Percentiles rank a stretch among this genome's conserved stretches.
Conservation (phyloP, 2,797 vertebrate species). For the Chelmon rostratus region DNA sequence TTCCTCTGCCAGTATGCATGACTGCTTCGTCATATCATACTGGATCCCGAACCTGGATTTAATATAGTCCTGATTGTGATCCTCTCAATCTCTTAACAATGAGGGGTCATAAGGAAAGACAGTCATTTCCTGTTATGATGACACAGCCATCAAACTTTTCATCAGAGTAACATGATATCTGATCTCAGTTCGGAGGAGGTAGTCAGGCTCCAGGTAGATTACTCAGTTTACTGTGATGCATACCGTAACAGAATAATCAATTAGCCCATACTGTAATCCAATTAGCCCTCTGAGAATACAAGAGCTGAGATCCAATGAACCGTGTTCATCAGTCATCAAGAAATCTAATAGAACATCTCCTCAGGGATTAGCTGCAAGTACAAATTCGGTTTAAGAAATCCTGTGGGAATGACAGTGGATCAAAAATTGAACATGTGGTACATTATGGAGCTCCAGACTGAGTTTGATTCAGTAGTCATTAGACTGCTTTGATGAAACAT, state of each 20-base stretch:
- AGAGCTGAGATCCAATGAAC: slow-evolving; percentile 78
- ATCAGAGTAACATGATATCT: slow-evolving; percentile 67
- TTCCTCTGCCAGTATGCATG: slow-evolving; percentile 56
- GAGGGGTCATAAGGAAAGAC: slow-evolving; percentile 38
- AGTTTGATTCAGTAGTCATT: slow-evolving; percentile 67
- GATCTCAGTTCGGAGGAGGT: slow-evolving; percentile 47
- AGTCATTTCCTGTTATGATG: slow-evolving; percentile 72
- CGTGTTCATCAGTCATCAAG: slow-evolving; percentile 86
- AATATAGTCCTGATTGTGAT: slow-evolving; percentile 36
- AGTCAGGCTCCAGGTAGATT: slow-evolving; percentile 72
- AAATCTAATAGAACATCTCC: slow-evolving; percentile 86
- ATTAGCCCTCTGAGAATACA: slow-evolving; percentile 79
- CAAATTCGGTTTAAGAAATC: slow-evolving; percentile 82
- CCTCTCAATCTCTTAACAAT: slow-evolving; percentile 55
- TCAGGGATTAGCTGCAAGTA: slow-evolving; percentile 72
- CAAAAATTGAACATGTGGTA: slow-evolving; percentile 73
- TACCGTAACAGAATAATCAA: slow-evolving; percentile 85
- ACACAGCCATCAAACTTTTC: slow-evolving; percentile 61
- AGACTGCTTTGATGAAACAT: slow-evolving; percentile 69
- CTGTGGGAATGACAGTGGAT: slow-evolving; percentile 75
- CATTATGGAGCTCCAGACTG: slow-evolving; percentile 65
- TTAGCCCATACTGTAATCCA: slow-evolving; percentile 80
- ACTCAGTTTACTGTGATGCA: slow-evolving; percentile 75
- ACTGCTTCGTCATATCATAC: slow-evolving; percentile 46
- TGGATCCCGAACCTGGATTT: slow-evolving; percentile 38